Base-by-base conservation (phyloP, 2,888 invertebrate species). In the Athrips mouffetella region DNA sequence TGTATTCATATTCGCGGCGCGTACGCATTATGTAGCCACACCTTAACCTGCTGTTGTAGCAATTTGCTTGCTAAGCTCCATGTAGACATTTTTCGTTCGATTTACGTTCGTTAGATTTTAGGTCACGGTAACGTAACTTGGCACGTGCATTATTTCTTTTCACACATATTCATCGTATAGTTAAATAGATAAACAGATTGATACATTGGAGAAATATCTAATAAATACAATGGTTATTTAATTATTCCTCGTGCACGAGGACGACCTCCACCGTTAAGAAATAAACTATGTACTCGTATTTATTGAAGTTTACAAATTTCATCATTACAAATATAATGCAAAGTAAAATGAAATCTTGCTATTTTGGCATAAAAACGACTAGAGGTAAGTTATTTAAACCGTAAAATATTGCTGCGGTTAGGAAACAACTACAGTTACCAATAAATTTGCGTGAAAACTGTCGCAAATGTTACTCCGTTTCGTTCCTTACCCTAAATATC, bases 361-460 rank as follows among this genome's bases (percentile, higher is more conserved):
- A 50, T 58, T 59, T 55, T 76, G 69, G 66, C 69, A 52, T 63
- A 64, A 72, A 52, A 37, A 70, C 53, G 33, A 42, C 51, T 58
- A 58, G 65, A 64, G 62, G 64, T 69, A 74, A 71, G 73, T 63
- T 62, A 70, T 71, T 68, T 59, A 58, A 60, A 59, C 73, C 71
- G 67, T 65, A 77, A 79, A 83, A 80, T 67, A 60, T 59, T 60
- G 59, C 61, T 52, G 64, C 57, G 52, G 57, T 83, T 78, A 60
- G 53, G 75, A 76, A 80, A 78, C 63, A n/a, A n/a, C n/a, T n/a
- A n/a, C n/a, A n/a, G n/a, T n/a, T n/a, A n/a, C n/a, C n/a, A n/a
- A n/a, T 47, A 59, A 58, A 57, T 35, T 49, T 25, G 49, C 75
- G 76, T 73, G 73, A 73, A 70, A 67, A 68, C 56, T 66, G 58